Base-by-base conservation (phyloP, 2,888 invertebrate genomes). In the Noctua fimbriata region DNA sequence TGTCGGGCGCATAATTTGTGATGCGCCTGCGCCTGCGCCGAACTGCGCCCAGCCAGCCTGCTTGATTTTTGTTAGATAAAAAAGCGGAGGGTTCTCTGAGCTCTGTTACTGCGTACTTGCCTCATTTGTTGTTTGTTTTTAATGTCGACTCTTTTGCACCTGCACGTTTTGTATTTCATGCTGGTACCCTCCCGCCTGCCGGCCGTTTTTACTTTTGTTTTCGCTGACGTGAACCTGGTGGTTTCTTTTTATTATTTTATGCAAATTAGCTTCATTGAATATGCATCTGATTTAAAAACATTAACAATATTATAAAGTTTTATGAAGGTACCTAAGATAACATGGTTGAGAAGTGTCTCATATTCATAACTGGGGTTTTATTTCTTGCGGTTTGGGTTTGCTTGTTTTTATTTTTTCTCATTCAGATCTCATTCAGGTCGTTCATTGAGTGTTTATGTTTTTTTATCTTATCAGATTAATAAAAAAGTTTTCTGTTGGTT, bases 1-100 rank as follows among this genome's bases (percentile, higher is more conserved):
- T 93, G 94, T 92, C 93, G 92, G 92, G 92, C 91, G 94, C 94
- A 96, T 96, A 96, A 96, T 96, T 96, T 95, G 96, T 94, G 95
- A 96, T 96, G 96, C 95, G 95, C 94, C 93, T 96, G 96, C 95
- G 94, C 94, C 93, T 93, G 95, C 78, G 94, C 93, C 91, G 94
- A 91, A 89, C 91, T 91, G 91, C 90, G 88, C 90, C 83, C 91
- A 88, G 92, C 93, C 92, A 90, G 91, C 93, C 73, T 78, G 94
- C 93, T 93, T 93, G 94, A 96, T 95, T 95, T 96, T 96, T 94
- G 96, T 96, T 96, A 95, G 96, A 95, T 95, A 96, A 96, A 96
- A 96, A 96, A 91, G 89, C 84, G 73, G 79, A 85, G 79, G 87
- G 87, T 78, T 86, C 79, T 83, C 69, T 74, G 83, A 79, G 81